Evolutionary conservation across 2,113 vertebrate genomes (phyloP), one percentile per base, ranked within the genome.

Genomic region (Ariopsis seemanni): DNA sequence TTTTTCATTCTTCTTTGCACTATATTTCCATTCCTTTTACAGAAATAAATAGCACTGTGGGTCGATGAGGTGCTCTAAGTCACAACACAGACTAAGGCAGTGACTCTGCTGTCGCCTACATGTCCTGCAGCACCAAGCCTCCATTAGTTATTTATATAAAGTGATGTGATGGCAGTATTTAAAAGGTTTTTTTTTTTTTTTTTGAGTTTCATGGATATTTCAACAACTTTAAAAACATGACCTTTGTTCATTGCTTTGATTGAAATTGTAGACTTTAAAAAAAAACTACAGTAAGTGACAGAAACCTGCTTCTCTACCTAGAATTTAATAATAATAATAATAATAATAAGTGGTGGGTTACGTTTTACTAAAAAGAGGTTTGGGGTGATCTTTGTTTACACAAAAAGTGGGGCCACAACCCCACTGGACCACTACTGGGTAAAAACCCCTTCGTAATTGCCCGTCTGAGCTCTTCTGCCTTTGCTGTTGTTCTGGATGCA

Each of bases 71-170:
- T 86, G 48, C 27, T 55, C 11, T 48, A 74, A 60, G 53, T 30
- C n/a, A 42, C 14, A 27, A 62, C 60, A 25, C 14, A 53, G 50
- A n/a, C 17, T 67, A 55, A 48, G 53, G 72, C 85, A 57, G 17
- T 20, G 57, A 69, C 75, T 86, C 60, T 55, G 34, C 57, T 57
- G 60, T 80, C 75, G n/a, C 27, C 50, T 57, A 12, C 27, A 62
- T 17, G 27, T 75, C 55, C 55, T 48, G 20, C 84, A 50, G 55
- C 65, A 81, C 18, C 72, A 42, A 27, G 52, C 14, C 20, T 62
- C 12, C 5, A 48, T 71, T 63, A 27, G 3, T 55, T 80, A 79
- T 80, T 79, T 58, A 86, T 67, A 57, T n/a, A 80, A 34, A 80
- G 48, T 50, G 18, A 22, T n/a, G 62, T 6, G 11, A 25, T 22